These are phyloP conservation scores for Cryptomyrus ogoouensis DNA, from an alignment of 2,113 vertebrate species.

Conservation along the genomic window DNA sequence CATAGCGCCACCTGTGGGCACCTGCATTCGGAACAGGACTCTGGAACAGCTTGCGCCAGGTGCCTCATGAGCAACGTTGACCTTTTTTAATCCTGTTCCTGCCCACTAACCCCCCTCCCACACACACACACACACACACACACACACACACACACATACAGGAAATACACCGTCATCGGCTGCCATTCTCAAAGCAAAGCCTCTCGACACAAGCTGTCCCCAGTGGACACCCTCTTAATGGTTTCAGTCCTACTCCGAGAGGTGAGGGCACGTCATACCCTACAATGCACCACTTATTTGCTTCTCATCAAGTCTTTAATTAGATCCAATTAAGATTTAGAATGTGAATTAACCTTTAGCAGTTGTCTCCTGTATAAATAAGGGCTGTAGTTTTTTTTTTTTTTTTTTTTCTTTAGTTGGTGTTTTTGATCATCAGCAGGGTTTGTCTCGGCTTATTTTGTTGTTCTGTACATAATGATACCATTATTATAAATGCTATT, in stretches of 20 bases:
- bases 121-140: background rate
- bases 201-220: background rate
- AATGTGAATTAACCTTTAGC: slow-evolving; percentile 71
- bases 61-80: background rate
- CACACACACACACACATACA: background rate
- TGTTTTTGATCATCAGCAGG: slow-evolving; percentile 55
- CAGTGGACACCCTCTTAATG: background rate
- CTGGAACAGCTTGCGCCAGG: background rate
- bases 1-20: background rate
- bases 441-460: slow-evolving; percentile 59
- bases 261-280: slow-evolving; percentile 19
- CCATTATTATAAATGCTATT: slow-evolving; percentile 31
- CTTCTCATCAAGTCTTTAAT: slow-evolving; percentile 70
- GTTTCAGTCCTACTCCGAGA: background rate
- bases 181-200: background rate
- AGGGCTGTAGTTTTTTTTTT: slow-evolving; percentile 56
- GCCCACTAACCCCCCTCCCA: background rate
- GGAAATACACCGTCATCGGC: background rate
- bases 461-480: slow-evolving; percentile 30
- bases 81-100: slow-evolving; percentile 4
- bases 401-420: slow-evolving; percentile 43
- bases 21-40: background rate
- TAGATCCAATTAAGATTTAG: slow-evolving; percentile 73
- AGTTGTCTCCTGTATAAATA: slow-evolving; percentile 59
- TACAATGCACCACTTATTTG: slow-evolving; percentile 61